Evolutionary conservation across 2,888 invertebrate species (phyloP).

Genomic region (Philereme vetulata): DNA sequence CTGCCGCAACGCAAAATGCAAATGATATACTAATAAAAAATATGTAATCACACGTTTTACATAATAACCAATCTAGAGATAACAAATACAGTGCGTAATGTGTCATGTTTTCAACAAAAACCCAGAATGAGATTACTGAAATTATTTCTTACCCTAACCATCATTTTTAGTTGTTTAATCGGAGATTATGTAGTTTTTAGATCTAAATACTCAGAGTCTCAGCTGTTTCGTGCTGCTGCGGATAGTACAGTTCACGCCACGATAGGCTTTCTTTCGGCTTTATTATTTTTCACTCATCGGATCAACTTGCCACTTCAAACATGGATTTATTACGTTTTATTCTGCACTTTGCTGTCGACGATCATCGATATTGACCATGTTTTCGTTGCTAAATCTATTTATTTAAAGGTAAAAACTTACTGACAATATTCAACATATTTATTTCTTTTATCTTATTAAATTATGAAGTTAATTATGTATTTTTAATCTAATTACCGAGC

Average conservation of each 20-base stretch:
- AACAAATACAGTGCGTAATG: too few relatives aligned
- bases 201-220: conserved; percentile 61
- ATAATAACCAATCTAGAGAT: too few relatives aligned
- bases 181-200: conserved; percentile 71
- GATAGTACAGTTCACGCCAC: conserved; percentile 63
- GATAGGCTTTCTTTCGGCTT: conserved; percentile 62
- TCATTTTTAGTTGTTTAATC: conserved; percentile 52
- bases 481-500: too few relatives aligned
- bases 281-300: conserved; percentile 63
- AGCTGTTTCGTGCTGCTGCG: conserved; percentile 57
- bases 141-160: conserved; percentile 48
- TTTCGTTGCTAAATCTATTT: conserved; percentile 66
- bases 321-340: conserved; percentile 49
- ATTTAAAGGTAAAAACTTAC: conserved; percentile 58
- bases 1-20: not conserved
- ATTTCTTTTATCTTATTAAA: not conserved
- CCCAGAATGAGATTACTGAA: conserved; percentile 55
- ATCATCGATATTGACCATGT: conserved; percentile 72
- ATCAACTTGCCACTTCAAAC: conserved; percentile 44
- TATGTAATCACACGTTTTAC: not conserved
- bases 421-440: not conserved
- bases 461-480: not conserved
- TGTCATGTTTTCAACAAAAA: not conserved
- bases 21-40: too few relatives aligned
- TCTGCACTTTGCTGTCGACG: conserved; percentile 65